phyloP scores from a whole-genome alignment of 2,797 vertebrate species.

The Bovichtus variegatus region DNA sequence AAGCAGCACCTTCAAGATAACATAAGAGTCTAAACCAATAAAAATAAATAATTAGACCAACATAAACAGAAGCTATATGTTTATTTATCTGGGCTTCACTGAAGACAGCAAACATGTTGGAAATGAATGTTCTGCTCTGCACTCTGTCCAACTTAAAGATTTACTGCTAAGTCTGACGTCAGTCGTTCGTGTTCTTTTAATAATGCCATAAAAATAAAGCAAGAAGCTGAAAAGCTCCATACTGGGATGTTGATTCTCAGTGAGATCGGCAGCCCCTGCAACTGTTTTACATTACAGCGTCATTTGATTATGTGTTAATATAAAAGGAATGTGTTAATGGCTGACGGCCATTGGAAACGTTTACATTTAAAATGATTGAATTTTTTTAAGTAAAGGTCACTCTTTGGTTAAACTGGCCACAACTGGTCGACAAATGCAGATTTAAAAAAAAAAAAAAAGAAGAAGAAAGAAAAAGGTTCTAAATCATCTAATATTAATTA shows the following conservation, averaged over 20 bases:
- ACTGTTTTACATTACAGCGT: not conserved
- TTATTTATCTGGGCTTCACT: not conserved
- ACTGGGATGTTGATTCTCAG: not conserved
- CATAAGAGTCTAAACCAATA: not conserved
- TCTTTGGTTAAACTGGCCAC: not conserved
- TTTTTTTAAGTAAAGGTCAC: no score
- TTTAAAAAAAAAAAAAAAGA: no score
- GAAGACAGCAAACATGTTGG: not conserved
- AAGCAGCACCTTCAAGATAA: not conserved
- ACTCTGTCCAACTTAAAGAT: not conserved
- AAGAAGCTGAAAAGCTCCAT: not conserved
- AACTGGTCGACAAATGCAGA: fast-evolving
- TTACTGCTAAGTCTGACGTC: not conserved
- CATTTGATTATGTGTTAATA: not conserved
- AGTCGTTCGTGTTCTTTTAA: not conserved
- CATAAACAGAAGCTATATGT: not conserved
- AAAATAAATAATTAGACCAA: not conserved
- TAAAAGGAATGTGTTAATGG: not conserved
- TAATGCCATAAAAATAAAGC: not conserved
- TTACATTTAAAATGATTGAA: not conserved
- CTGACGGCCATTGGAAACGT: no score
- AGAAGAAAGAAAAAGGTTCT: not conserved
- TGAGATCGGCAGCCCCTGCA: not conserved
- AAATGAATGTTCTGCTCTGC: not conserved
- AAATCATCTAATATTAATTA: not conserved